phyloP scores from a whole-genome alignment of 2,888 invertebrate species.

The Pollenia angustigena region DNA sequence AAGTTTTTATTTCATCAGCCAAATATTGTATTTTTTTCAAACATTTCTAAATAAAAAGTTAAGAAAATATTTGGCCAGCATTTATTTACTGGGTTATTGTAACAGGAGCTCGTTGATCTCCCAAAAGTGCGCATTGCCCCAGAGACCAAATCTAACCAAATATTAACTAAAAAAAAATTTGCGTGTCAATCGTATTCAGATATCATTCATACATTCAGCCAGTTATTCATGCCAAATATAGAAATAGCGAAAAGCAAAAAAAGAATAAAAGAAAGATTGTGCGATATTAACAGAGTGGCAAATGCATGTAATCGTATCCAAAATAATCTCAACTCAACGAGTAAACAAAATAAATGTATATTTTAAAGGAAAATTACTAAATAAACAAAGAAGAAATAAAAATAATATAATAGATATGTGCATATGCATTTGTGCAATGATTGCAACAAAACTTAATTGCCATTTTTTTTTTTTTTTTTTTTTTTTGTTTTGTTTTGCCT shows the following conservation, averaged over 20 bases:
- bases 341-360: constrained; percentile 43
- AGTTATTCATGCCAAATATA: constrained; percentile 46
- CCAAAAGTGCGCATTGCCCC: constrained; percentile 13
- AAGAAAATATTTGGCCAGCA: too few species aligned
- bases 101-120: constrained; percentile 12
- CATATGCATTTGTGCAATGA: constrained; percentile 72
- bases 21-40: too few species aligned
- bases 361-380: constrained; percentile 22
- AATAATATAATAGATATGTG: constrained; percentile 57
- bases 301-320: constrained; percentile 66
- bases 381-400: constrained; percentile 32
- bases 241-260: background rate
- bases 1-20: too few species aligned
- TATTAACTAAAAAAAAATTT: constrained; percentile 47
- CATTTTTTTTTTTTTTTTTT: constrained; percentile 52
- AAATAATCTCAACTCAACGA: constrained; percentile 46
- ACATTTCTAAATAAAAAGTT: too few species aligned
- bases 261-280: constrained; percentile 54
- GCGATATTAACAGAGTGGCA: constrained; percentile 66
- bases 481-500: constrained; percentile 39
- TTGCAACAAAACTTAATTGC: constrained; percentile 73
- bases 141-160: background rate
- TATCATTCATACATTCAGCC: constrained; percentile 39
- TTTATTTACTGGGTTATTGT: too few species aligned
- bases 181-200: constrained; percentile 70